A percentile compares a stretch with the other conserved stretches of the same genome.
Conservation (phyloP, 2,113 vertebrate genomes). For the Nothocercus julius region DNA sequence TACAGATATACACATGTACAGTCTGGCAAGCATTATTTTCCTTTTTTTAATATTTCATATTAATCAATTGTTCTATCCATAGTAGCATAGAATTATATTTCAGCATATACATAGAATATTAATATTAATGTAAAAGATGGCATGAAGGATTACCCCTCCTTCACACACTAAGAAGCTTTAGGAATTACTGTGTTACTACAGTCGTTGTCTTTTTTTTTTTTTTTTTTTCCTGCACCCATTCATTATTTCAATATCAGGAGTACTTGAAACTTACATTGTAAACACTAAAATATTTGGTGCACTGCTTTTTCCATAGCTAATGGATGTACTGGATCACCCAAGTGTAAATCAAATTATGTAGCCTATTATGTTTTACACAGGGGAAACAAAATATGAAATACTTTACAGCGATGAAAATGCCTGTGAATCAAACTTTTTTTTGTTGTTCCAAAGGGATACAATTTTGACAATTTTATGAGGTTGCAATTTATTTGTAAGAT, state of each 20-base stretch:
- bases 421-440: neutral
- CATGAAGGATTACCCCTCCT: neutral
- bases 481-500: slow-evolving; percentile 40
- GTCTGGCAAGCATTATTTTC: neutral
- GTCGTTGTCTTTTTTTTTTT: neutral
- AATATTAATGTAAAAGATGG: neutral
- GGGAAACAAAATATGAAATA: slow-evolving; percentile 33
- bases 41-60: neutral
- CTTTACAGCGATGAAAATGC: slow-evolving; percentile 15
- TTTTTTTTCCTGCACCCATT: neutral
- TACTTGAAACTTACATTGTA: neutral
- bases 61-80: neutral
- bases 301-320: slow-evolving; percentile 32
- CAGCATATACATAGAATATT: neutral
- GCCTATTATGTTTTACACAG: neutral
- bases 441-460: slow-evolving; percentile 11
- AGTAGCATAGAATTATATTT: neutral
- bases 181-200: neutral
- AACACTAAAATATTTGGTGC: slow-evolving; percentile 33
- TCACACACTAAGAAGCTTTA: neutral
- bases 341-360: slow-evolving; percentile 46
- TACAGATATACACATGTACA: neutral
- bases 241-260: neutral
- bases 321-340: slow-evolving; percentile 10
- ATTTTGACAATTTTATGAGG: slow-evolving; percentile 54